A percentile compares a stretch with the other conserved stretches of the same genome.
Evolutionary conservation across 1,140 invertebrate genomes (phyloP).

Genomic region (Drosophila dunni): DNA sequence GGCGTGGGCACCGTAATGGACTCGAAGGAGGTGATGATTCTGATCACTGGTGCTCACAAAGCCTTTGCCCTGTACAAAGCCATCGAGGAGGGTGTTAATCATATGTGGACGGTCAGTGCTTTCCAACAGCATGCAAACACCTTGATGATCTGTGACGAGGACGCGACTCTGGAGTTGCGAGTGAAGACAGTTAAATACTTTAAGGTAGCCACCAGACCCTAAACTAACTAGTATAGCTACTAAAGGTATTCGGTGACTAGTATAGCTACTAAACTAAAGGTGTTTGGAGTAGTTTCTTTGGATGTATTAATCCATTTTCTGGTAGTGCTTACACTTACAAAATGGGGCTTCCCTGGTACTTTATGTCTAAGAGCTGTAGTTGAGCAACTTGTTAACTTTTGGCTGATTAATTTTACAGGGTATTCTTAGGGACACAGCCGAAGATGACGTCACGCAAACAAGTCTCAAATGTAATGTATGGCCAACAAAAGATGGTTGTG

Average conservation of each 20-base stretch:
- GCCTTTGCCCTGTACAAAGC: constrained; percentile 98
- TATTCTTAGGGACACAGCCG: constrained; percentile 64
- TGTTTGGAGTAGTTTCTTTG: constrained; percentile 24
- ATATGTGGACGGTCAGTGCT: constrained; percentile 99
- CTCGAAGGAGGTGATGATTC: constrained; percentile 98
- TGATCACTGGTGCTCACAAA: constrained; percentile 99
- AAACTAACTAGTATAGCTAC: neutral
- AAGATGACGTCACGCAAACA: constrained; percentile 44
- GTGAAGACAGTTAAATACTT: constrained; percentile 99
- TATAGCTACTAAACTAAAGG: constrained; percentile 2
- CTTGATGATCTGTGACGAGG: constrained; percentile 98
- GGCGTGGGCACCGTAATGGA: constrained; percentile 99
- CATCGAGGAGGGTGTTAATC: constrained; percentile 96
- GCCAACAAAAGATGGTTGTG: neutral
- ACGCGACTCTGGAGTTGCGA: constrained; percentile 97
- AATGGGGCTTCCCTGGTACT: constrained; percentile 10
- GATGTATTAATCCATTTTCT: constrained; percentile 13
- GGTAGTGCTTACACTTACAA: constrained; percentile 1
- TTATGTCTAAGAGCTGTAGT: neutral
- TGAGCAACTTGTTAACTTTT: constrained; percentile 41
- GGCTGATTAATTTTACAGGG: constrained; percentile 59
- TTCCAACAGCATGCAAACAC: constrained; percentile 97
- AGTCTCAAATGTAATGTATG: constrained; percentile 60
- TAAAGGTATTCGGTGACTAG: constrained; percentile 14
- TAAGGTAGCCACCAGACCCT: constrained; percentile 88